Evolutionary conservation across 2,113 vertebrate genomes (phyloP).

Genomic region (Ceyx margarethae): DNA sequence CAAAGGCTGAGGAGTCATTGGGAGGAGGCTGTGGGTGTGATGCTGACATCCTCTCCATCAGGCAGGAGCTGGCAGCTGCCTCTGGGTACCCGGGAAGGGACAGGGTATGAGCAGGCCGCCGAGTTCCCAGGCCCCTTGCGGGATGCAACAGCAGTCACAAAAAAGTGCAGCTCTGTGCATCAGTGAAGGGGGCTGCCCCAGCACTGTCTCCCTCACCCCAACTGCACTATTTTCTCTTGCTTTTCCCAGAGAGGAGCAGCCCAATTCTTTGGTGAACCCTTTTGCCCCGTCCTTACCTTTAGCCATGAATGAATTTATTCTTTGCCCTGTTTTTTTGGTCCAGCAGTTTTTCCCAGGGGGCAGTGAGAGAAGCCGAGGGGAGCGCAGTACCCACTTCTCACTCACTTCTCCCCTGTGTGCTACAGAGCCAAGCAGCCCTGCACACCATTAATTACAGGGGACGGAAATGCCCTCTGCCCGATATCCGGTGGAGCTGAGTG

Average conservation of each 20-base stretch:
- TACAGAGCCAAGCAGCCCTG: not conserved
- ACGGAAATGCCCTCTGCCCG: conserved; percentile 20
- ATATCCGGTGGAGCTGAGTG: conserved; percentile 22
- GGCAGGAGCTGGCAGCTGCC: conserved; percentile 32
- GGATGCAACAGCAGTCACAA: not conserved
- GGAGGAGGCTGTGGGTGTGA: not conserved
- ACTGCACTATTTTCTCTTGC: not conserved
- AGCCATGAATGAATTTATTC: conserved; percentile 43
- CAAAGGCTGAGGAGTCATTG: conserved; percentile 16
- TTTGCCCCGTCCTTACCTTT: conserved; percentile 28
- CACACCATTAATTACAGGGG: conserved; percentile 2
- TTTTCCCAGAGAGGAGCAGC: not conserved
- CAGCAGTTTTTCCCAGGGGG: conserved; percentile 15
- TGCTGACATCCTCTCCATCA: conserved; percentile 7
- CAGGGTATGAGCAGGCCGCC: not conserved
- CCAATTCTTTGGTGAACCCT: not conserved
- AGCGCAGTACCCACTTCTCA: not conserved
- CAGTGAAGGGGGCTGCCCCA: not conserved
- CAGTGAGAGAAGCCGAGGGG: not conserved
- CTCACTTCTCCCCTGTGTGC: not conserved
- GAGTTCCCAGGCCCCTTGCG: conserved; percentile 32
- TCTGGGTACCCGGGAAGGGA: not conserved
- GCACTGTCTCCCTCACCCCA: not conserved
- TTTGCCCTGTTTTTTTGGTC: conserved; percentile 33
- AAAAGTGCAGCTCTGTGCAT: conserved; percentile 3